Evolutionary conservation across 2,797 vertebrate genomes (phyloP).

Genomic region (Neostethus bicornis): DNA sequence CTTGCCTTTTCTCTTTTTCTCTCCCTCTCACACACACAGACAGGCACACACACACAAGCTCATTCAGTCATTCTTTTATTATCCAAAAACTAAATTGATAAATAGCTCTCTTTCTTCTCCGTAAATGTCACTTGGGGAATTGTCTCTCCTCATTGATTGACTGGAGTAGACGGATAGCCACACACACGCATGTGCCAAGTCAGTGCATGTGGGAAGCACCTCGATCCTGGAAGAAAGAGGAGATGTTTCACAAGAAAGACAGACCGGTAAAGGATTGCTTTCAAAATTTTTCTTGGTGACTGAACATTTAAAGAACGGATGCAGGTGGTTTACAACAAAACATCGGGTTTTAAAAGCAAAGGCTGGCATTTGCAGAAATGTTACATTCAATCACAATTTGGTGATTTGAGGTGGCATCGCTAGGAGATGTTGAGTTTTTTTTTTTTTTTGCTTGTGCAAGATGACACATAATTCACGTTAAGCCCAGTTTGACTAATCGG

Average conservation of each 20-base stretch:
- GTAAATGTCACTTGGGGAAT: slow-evolving; percentile 78
- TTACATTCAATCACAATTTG: slow-evolving; percentile 67
- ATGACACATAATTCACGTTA: slow-evolving; percentile 49
- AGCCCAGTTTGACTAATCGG: slow-evolving; percentile 46
- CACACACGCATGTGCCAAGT: slow-evolving; percentile 60
- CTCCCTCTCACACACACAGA: slow-evolving; percentile 22
- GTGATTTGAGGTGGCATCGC: slow-evolving; percentile 56
- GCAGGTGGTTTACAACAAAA: slow-evolving; percentile 47
- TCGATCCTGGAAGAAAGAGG: slow-evolving; percentile 25
- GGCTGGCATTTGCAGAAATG: slow-evolving; percentile 55
- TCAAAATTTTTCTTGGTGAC: slow-evolving; percentile 33
- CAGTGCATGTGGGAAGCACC: slow-evolving; percentile 25
- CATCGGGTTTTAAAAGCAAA: slow-evolving; percentile 60
- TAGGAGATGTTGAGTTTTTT: slow-evolving; percentile 38
- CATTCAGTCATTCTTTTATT: slow-evolving; percentile 79
- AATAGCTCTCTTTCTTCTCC: slow-evolving; percentile 78
- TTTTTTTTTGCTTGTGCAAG: slow-evolving; percentile 37
- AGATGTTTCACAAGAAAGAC: slow-evolving; percentile 59
- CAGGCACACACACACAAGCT: slow-evolving; percentile 43
- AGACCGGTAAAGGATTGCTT: slow-evolving; percentile 46
- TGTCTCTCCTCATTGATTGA: slow-evolving; percentile 78
- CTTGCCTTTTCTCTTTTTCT: slow-evolving; percentile 25
- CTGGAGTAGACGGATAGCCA: slow-evolving; percentile 68
- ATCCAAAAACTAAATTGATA: slow-evolving; percentile 79
- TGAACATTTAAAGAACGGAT: slow-evolving; percentile 58